These are phyloP conservation scores for Margarornis squamiger DNA, from an alignment of 2,797 vertebrate genomes.

Conservation along the genomic window DNA sequence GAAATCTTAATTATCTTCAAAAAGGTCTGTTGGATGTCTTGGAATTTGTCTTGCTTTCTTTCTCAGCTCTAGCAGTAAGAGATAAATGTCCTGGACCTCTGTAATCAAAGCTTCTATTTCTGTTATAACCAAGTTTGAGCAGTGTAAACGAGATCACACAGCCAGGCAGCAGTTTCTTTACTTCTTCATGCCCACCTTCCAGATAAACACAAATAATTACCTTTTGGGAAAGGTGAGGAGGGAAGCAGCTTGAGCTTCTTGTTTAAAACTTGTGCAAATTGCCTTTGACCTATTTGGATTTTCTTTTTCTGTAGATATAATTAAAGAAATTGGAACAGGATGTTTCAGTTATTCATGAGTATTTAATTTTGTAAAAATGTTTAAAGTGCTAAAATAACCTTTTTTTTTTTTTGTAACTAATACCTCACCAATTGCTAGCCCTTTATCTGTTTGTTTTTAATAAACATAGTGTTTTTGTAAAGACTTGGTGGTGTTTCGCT, in stretches of 20 bases:
- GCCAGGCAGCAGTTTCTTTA: not conserved
- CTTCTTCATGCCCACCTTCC: not conserved
- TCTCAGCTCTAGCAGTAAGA: not conserved
- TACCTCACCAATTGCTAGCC: not conserved
- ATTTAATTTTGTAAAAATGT: not conserved
- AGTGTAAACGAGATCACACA: not conserved
- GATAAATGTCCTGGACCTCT: not conserved
- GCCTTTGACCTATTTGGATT: not conserved
- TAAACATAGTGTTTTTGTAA: not conserved
- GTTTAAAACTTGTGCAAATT: not conserved
- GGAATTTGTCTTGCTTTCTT: not conserved
- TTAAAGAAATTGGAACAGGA: not conserved
- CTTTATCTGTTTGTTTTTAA: not conserved
- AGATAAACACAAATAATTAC: not conserved
- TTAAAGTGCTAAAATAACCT: not conserved
- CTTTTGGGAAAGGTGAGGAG: not conserved
- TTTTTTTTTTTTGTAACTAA: not conserved
- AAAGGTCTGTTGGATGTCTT: not conserved
- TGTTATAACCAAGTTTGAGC: not conserved
- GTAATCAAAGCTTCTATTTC: not conserved
- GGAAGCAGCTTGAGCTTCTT: not conserved
- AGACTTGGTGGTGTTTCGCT: not conserved
- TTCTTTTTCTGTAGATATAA: not conserved
- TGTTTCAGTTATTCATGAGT: not conserved
- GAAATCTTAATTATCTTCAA: not conserved